Percentiles rank a stretch among this genome's conserved stretches.
These are phyloP conservation scores for Lepidurus packardi DNA, from an alignment of 1,140 invertebrate species.

Conservation along the genomic window DNA sequence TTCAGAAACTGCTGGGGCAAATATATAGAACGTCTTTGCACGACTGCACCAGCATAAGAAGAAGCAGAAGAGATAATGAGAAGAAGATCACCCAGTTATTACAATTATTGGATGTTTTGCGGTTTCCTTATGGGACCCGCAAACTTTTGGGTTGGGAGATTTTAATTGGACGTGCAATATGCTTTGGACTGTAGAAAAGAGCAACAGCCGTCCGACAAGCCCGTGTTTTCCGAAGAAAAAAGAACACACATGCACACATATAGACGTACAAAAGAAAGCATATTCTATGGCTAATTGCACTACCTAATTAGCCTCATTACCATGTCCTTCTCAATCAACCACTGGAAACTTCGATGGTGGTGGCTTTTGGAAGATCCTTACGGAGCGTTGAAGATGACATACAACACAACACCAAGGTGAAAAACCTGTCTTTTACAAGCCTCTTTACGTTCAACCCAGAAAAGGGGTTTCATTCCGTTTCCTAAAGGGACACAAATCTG, in stretches of 20 bases:
- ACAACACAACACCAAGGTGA: too few species aligned
- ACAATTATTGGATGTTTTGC: neutral
- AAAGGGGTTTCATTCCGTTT: too few species aligned
- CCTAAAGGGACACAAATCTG: too few species aligned
- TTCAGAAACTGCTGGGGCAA: too few species aligned
- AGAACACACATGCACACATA: neutral
- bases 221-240: neutral
- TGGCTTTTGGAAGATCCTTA: too few species aligned
- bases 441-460: too few species aligned
- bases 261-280: neutral
- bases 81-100: too few species aligned
- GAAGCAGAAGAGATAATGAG: too few species aligned
- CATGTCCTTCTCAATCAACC: neutral
- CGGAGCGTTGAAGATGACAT: too few species aligned
- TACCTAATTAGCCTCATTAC: slow-evolving; percentile 15
- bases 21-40: too few species aligned
- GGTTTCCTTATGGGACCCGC: neutral
- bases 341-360: neutral
- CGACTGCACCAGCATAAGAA: too few species aligned
- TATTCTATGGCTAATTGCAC: neutral
- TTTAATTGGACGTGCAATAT: neutral
- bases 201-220: neutral
- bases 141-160: neutral
- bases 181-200: neutral
- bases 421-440: too few species aligned